phyloP scores from a whole-genome alignment of 2,888 invertebrate genomes.

The Ennomos fuscantarius region DNA sequence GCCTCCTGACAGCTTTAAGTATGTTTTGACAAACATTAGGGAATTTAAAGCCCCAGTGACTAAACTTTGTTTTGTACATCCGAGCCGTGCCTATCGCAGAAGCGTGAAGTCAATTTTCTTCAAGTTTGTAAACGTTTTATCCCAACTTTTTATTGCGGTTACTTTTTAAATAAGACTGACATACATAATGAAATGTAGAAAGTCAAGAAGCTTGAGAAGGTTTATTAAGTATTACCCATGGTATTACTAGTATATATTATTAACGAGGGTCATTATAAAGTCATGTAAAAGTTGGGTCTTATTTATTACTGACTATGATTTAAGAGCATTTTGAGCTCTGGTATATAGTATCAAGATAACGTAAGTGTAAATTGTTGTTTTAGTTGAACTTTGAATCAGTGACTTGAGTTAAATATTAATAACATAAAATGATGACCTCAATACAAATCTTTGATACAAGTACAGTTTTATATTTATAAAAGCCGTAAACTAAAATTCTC shows the following conservation, averaged over 20 bases:
- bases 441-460: background rate
- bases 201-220: conserved; percentile 22
- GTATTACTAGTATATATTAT: conserved; percentile 15
- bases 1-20: conserved; percentile 79
- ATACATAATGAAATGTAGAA: conserved; percentile 3
- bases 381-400: background rate
- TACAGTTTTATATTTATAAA: conserved; percentile 20
- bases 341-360: conserved; percentile 26
- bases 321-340: conserved; percentile 20
- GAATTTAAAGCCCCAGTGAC: conserved; percentile 74
- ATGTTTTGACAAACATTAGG: conserved; percentile 81
- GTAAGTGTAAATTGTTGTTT: background rate
- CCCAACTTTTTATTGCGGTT: conserved; percentile 35
- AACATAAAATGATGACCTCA: background rate
- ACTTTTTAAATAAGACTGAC: conserved; percentile 20
- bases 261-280: conserved; percentile 31
- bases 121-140: conserved; percentile 56
- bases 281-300: conserved; percentile 28
- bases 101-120: conserved; percentile 58
- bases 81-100: conserved; percentile 58
- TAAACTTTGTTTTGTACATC: conserved; percentile 72
- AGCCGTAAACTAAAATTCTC: conserved; percentile 5
- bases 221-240: conserved; percentile 6
- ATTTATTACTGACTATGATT: conserved; percentile 32
- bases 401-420: background rate